phyloP scores from a whole-genome alignment of 2,888 invertebrate genomes.

The Aporophyla lueneburgensis region DNA sequence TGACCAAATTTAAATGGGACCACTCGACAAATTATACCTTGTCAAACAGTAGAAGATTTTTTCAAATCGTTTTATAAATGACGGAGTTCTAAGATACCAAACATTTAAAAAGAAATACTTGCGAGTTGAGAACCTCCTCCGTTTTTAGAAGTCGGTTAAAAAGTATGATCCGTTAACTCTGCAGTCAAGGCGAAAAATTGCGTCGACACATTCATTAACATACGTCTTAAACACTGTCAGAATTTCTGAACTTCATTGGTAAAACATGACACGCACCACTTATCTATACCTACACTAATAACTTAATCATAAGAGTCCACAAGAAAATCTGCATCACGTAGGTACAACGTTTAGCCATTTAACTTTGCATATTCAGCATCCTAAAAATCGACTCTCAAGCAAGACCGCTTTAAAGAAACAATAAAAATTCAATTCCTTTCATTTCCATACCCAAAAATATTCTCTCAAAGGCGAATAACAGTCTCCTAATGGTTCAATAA shows the following conservation, averaged over 20 bases:
- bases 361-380: not conserved
- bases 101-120: too few species aligned
- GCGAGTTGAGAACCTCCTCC: too few species aligned
- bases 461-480: constrained; percentile 48
- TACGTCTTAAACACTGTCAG: too few species aligned
- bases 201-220: not conserved
- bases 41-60: too few species aligned
- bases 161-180: too few species aligned
- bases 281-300: not conserved
- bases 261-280: not conserved
- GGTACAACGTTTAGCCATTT: not conserved
- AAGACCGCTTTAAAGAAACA: constrained; percentile 8
- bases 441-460: constrained; percentile 23
- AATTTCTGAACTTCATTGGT: not conserved
- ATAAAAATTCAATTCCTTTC: constrained; percentile 23
- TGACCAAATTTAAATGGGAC: too few species aligned
- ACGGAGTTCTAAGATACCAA: too few species aligned
- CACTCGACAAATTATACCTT: too few species aligned
- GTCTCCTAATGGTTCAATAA: constrained; percentile 69
- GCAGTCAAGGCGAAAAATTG: not conserved
- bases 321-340: not conserved
- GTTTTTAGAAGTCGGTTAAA: too few species aligned
- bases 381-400: constrained; percentile 1
- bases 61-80: too few species aligned
- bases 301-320: not conserved